A percentile compares a stretch with the other conserved stretches of the same genome.
Evolutionary conservation across 2,888 invertebrate genomes (phyloP).

Genomic region (Vandiemenella viatica): DNA sequence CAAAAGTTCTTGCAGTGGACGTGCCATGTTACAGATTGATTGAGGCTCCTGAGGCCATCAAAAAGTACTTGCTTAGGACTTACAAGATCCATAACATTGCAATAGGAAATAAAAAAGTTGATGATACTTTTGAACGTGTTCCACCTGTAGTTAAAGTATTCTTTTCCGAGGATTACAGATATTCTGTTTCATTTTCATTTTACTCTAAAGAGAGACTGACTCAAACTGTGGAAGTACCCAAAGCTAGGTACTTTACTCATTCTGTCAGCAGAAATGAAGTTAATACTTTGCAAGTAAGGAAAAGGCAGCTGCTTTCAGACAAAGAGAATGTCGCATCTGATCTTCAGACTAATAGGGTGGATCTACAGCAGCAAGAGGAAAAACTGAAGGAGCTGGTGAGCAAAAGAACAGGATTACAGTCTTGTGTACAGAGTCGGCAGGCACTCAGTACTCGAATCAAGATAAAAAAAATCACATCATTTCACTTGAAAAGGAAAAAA

Average conservation of each 20-base stretch:
- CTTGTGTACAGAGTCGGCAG: no score
- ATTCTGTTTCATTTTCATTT: neutral
- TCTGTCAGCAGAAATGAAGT: neutral
- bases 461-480: no score
- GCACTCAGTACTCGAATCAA: no score
- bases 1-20: no score
- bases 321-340: no score
- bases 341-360: no score
- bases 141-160: slow-evolving; percentile 42
- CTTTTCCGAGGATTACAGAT: slow-evolving; percentile 33
- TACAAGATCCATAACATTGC: slow-evolving; percentile 55
- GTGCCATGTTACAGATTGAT: no score
- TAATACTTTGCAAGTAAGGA: neutral
- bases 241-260: neutral
- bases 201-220: neutral
- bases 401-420: no score
- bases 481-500: no score
- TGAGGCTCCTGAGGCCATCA: slow-evolving; percentile 51
- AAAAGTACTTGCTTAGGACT: slow-evolving; percentile 49
- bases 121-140: slow-evolving; percentile 40
- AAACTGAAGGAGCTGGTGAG: no score
- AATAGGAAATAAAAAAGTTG: slow-evolving; percentile 47
- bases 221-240: neutral
- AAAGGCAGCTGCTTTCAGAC: no score
- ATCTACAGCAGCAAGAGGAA: no score